Evolutionary conservation across 92 coral and sea anemone genomes (phyloP).

Genomic region (Zoanthus solanderi): DNA sequence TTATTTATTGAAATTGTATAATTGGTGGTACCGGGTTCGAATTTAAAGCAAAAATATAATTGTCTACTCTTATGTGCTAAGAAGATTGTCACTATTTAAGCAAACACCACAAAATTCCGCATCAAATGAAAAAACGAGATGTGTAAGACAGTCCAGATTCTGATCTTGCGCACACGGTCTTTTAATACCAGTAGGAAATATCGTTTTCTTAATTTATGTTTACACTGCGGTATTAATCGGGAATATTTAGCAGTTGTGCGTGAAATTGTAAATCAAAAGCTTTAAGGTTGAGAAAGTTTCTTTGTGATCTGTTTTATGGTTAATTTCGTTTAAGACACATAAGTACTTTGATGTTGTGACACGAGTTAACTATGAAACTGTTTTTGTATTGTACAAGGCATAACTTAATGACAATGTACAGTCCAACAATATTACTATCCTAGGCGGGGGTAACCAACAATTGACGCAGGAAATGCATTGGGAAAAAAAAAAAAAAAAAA

Average conservation of each 20-base stretch:
- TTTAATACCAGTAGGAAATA: background rate
- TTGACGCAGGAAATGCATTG: constrained; percentile 5
- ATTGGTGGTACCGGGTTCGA: constrained; percentile 40
- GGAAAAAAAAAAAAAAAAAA: background rate
- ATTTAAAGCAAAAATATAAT: background rate
- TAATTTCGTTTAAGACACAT: background rate
- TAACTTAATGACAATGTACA: background rate
- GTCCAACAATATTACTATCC: background rate
- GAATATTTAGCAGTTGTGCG: constrained; percentile 27
- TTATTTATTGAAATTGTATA: constrained; percentile 69
- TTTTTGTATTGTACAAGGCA: background rate
- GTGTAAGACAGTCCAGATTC: background rate
- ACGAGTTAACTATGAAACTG: background rate
- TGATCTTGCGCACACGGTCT: background rate
- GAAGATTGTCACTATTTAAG: background rate
- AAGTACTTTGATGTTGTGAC: background rate
- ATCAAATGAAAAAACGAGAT: background rate
- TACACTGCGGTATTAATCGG: constrained; percentile 20
- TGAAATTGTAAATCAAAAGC: constrained; percentile 29
- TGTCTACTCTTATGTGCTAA: background rate
- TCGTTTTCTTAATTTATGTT: background rate
- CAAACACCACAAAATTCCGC: background rate
- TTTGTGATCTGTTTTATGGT: background rate
- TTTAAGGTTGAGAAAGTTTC: background rate
- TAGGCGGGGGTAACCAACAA: constrained; percentile 23